These are phyloP conservation scores for Sebastes elongatus DNA, from an alignment of 2,797 vertebrate species.

Conservation along the genomic window DNA sequence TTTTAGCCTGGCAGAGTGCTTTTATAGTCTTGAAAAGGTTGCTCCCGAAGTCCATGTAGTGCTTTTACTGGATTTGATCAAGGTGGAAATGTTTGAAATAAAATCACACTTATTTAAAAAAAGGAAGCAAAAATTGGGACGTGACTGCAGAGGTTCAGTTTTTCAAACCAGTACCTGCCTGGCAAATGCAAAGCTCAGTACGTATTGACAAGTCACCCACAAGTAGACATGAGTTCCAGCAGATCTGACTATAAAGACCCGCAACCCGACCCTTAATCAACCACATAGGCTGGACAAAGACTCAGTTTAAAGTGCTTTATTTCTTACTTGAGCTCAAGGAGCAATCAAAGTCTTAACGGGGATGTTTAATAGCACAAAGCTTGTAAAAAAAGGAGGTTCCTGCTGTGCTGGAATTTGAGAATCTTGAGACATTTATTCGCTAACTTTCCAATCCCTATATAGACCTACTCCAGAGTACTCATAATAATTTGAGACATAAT, in stretches of 20 bases:
- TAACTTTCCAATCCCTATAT: background rate
- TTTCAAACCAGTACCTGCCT: background rate
- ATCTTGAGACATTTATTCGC: background rate
- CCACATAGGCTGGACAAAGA: background rate
- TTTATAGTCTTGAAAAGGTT: conserved; percentile 3
- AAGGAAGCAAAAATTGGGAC: background rate
- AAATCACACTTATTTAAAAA: background rate
- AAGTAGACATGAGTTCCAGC: background rate
- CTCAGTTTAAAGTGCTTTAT: background rate
- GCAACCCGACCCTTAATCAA: background rate
- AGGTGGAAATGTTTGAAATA: background rate
- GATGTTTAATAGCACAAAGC: background rate
- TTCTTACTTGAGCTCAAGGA: background rate
- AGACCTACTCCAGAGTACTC: background rate
- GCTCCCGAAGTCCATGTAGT: background rate
- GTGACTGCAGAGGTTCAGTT: background rate
- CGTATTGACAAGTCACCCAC: background rate
- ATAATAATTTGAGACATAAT: background rate
- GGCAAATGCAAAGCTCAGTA: background rate
- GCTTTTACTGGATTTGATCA: background rate
- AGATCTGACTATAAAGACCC: background rate
- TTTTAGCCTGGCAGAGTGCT: background rate
- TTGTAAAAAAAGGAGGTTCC: background rate
- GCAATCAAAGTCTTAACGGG: background rate
- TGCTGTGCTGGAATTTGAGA: background rate